A percentile compares a stretch with the other conserved stretches of the same genome.
phyloP scores from a whole-genome alignment of 1,140 invertebrate genomes.

The Gryllus bimaculatus region DNA sequence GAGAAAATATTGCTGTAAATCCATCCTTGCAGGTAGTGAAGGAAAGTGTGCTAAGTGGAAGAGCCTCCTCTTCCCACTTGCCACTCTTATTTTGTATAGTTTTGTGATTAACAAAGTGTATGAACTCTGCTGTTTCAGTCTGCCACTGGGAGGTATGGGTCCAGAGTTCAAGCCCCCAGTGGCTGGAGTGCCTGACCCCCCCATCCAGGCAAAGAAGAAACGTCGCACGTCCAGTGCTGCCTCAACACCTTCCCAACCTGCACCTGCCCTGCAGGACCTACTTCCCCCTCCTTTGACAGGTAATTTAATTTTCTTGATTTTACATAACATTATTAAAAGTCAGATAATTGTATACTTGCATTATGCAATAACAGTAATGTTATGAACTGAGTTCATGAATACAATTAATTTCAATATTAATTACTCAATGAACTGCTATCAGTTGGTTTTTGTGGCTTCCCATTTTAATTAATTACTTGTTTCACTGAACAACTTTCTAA shows the following conservation, averaged over 20 bases:
- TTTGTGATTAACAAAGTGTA: neutral
- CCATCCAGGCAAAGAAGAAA: conserved; percentile 49
- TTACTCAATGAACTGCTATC: too few relatives aligned
- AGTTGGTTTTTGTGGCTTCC: too few relatives aligned
- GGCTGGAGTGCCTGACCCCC: conserved; percentile 38
- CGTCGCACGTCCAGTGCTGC: conserved; percentile 40
- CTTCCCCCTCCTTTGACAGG: conserved; percentile 70
- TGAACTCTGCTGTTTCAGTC: conserved; percentile 27
- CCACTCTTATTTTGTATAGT: neutral
- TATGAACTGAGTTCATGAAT: too few relatives aligned
- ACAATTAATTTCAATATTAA: too few relatives aligned
- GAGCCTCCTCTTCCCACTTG: too few relatives aligned
- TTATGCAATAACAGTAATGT: too few relatives aligned
- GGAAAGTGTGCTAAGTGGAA: conserved; percentile 38
- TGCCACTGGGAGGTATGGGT: conserved; percentile 41
- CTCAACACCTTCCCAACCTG: conserved; percentile 36
- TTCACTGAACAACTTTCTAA: too few relatives aligned
- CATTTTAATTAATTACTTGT: too few relatives aligned
- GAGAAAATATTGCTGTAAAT: too few relatives aligned
- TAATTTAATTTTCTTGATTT: conserved; percentile 25
- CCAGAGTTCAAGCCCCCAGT: conserved; percentile 43
- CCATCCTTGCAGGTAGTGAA: neutral
- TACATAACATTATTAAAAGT: too few relatives aligned
- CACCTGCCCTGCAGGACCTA: conserved; percentile 55
- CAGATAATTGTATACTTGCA: too few relatives aligned